Evolutionary conservation across 2,797 vertebrate species (phyloP).

Genomic region (Melanotaenia pygmaea): DNA sequence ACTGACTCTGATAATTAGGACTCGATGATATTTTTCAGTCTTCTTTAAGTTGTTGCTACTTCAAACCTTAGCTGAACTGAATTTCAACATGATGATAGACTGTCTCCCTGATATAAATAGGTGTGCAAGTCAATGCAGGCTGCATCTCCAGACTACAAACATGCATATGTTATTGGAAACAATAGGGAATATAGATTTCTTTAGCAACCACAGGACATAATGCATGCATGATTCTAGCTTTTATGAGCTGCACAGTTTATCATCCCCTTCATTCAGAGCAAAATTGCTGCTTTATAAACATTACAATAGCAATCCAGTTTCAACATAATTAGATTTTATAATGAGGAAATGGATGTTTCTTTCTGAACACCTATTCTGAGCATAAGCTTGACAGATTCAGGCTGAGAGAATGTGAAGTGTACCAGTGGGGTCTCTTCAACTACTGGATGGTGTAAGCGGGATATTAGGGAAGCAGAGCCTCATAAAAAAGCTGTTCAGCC

Average conservation of each 20-base stretch:
- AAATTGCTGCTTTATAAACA: slow-evolving; percentile 38
- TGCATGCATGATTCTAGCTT: slow-evolving; percentile 5
- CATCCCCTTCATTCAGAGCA: slow-evolving; percentile 20
- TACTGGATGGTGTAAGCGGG: slow-evolving; percentile 24
- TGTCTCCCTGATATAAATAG: background rate
- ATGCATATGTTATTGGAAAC: slow-evolving; percentile 5
- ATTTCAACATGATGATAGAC: slow-evolving; percentile 21
- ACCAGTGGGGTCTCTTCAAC: slow-evolving; percentile 43
- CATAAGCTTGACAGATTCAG: slow-evolving; percentile 31
- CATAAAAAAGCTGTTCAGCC: slow-evolving; percentile 22
- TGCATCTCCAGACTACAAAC: background rate
- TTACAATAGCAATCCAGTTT: slow-evolving; percentile 48
- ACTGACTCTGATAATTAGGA: slow-evolving; percentile 33
- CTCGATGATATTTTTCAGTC: slow-evolving; percentile 28
- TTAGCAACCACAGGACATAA: background rate
- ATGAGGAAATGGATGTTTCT: slow-evolving; percentile 53
- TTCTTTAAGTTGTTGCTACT: slow-evolving; percentile 11
- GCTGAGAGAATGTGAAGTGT: slow-evolving; percentile 49
- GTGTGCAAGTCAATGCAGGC: background rate
- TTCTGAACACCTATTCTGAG: slow-evolving; percentile 37
- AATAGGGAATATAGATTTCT: background rate
- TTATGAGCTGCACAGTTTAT: slow-evolving; percentile 23
- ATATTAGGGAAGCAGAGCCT: slow-evolving; percentile 47
- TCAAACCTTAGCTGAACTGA: slow-evolving; percentile 10
- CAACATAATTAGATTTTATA: slow-evolving; percentile 61